Evolutionary conservation across 2,888 invertebrate species (phyloP), one percentile per base, ranked within the genome.

Genomic region (Pantelozetes paolii): DNA sequence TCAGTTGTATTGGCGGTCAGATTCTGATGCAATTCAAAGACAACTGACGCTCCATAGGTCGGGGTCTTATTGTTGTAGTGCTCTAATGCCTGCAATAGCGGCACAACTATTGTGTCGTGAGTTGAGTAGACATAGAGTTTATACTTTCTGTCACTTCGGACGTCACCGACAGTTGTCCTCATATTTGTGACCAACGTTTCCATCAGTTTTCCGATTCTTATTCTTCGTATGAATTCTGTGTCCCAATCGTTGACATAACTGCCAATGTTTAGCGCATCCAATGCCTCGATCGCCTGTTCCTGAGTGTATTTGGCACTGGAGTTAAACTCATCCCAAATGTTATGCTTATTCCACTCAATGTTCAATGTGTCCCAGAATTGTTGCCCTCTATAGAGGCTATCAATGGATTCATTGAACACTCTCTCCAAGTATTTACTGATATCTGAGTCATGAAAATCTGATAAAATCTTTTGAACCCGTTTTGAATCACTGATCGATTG

Each of bases 11-110:
- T 1, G 26, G 9, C 28, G 18, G 3, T 48, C 23, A 6, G 11
- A 57, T 20, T 3, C 8, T 18, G 28, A n/a, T 72, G 72, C 20
- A 75, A 45, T 73, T 75, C 75, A 70, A 75, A 72, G 13, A 75
- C 23, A 26, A 75, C 11, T 0, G 75, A 5, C 1, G 69, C 54
- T n/a, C 57, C 40, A 64, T 72, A 75, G 18, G 69, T 54, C 5
- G 69, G 36, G 1, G 48, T 32, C 20, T 15, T 20, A 1, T 62
- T 28, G 59, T 75, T 70, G 36, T 67, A 75, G 0, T 42, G 15
- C 8, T 69, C 20, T 20, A 75, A 20, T 18, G 59, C 26, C 18
- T 32, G 40, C 18, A 75, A 20, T 15, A 75, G 48, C n/a, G 72
- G 64, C 0, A 36, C 75, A 6, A 75, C 26, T 40, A 72, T 75